These are phyloP conservation scores for Periparus ater DNA, from an alignment of 2,797 vertebrate genomes.

Conservation along the genomic window DNA sequence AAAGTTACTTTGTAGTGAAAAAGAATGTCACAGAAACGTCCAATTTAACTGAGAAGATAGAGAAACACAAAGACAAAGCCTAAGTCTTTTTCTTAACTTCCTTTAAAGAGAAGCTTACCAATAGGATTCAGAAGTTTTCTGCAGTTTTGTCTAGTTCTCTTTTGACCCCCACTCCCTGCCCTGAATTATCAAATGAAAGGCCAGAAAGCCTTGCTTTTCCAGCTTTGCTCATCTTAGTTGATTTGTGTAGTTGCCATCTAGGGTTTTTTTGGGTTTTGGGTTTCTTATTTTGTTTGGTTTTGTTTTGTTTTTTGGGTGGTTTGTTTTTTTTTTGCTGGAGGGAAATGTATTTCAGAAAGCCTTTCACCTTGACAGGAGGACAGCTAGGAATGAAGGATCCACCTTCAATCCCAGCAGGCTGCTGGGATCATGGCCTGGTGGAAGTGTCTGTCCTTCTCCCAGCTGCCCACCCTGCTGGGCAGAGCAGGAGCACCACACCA, in stretches of 20 bases:
- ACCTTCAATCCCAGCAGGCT: background rate
- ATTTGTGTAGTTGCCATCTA: background rate
- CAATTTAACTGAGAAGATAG: background rate
- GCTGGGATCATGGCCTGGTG: background rate
- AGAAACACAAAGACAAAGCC: background rate
- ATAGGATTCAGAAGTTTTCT: background rate
- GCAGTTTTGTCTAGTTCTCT: background rate
- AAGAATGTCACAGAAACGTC: background rate
- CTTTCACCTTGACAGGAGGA: background rate
- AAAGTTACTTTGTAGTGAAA: conserved; percentile 12
- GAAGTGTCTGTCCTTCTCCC: background rate
- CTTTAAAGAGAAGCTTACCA: background rate
- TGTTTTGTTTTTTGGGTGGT: background rate
- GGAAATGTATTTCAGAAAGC: background rate
- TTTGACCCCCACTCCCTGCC: background rate
- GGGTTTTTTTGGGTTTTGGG: rapidly evolving
- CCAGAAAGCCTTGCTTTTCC: background rate
- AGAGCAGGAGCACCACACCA: background rate
- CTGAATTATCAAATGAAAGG: background rate
- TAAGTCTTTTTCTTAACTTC: background rate
- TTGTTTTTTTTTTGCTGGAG: rapidly evolving
- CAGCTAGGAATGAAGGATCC: background rate
- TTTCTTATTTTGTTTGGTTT: too few species aligned
- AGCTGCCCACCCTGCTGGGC: background rate
- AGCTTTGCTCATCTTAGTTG: background rate